These are phyloP conservation scores for Alcis repandata DNA, from an alignment of 2,888 invertebrate genomes.

Conservation along the genomic window DNA sequence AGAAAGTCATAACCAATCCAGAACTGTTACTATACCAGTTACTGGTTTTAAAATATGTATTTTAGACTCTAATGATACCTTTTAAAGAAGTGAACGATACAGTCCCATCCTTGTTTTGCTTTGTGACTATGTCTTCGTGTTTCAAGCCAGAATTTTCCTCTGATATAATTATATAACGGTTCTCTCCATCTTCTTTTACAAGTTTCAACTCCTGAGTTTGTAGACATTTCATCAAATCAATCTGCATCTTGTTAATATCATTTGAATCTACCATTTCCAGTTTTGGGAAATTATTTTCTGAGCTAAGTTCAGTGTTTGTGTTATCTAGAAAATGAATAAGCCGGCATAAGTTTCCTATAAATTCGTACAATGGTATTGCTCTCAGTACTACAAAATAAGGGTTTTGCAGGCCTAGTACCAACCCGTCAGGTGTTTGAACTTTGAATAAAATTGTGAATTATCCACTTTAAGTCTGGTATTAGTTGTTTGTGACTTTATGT, in stretches of 20 bases:
- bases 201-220: constrained; percentile 69
- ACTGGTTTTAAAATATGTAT: too few relatives aligned
- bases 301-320: constrained; percentile 7
- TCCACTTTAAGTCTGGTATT: too few relatives aligned
- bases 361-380: too few relatives aligned
- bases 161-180: constrained; percentile 69
- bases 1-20: too few relatives aligned
- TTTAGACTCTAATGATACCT: constrained; percentile 55
- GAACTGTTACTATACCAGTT: too few relatives aligned
- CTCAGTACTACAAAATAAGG: too few relatives aligned
- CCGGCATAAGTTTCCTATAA: neutral
- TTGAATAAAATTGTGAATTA: too few relatives aligned
- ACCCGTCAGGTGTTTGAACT: too few relatives aligned
- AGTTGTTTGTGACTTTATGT: neutral
- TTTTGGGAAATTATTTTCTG: constrained; percentile 34
- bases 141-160: constrained; percentile 58
- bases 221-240: constrained; percentile 64
- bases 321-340: constrained; percentile 20
- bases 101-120: constrained; percentile 79
- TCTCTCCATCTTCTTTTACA: constrained; percentile 63
- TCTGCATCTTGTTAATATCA: constrained; percentile 68
- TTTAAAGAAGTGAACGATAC: constrained; percentile 72
- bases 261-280: constrained; percentile 46
- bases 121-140: constrained; percentile 67
- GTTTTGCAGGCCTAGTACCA: too few relatives aligned